phyloP scores from a whole-genome alignment of 2,113 vertebrate species.

The Oncorhynchus mykiss region DNA sequence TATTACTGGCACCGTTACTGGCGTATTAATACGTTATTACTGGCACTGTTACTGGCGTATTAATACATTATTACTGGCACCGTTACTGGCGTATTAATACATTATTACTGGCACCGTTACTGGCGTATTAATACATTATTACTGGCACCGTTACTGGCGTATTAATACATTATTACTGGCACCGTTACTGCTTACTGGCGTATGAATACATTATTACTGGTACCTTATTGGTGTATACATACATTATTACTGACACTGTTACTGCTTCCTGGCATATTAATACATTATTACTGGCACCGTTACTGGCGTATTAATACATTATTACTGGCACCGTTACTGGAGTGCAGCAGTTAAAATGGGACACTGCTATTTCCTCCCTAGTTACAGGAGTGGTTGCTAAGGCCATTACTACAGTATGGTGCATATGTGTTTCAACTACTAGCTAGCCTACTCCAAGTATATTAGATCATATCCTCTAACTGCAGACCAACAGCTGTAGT shows the following conservation, averaged over 20 bases:
- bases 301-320: neutral
- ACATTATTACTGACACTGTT: too few relatives aligned
- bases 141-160: too few relatives aligned
- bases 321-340: slow-evolving; percentile 30
- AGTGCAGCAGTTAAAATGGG: slow-evolving; percentile 32
- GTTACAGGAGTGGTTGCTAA: slow-evolving; percentile 57
- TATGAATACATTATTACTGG: too few relatives aligned
- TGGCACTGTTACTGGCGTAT: too few relatives aligned
- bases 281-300: neutral
- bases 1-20: slow-evolving; percentile 12
- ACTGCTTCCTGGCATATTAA: neutral
- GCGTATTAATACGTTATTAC: too few relatives aligned
- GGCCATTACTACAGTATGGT: slow-evolving; percentile 38
- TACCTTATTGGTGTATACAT: too few relatives aligned
- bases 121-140: too few relatives aligned
- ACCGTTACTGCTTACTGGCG: too few relatives aligned
- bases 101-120: too few relatives aligned
- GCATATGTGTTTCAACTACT: slow-evolving; percentile 11
- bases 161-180: too few relatives aligned
- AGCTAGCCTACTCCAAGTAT: slow-evolving; percentile 28
- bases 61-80: too few relatives aligned
- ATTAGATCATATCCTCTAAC: slow-evolving; percentile 34
- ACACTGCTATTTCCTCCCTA: slow-evolving; percentile 35
- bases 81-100: too few relatives aligned
- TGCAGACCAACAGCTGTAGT: slow-evolving; percentile 40